Evolutionary conservation across 2,888 invertebrate genomes (phyloP).

Genomic region (Drosophila ezoana): DNA sequence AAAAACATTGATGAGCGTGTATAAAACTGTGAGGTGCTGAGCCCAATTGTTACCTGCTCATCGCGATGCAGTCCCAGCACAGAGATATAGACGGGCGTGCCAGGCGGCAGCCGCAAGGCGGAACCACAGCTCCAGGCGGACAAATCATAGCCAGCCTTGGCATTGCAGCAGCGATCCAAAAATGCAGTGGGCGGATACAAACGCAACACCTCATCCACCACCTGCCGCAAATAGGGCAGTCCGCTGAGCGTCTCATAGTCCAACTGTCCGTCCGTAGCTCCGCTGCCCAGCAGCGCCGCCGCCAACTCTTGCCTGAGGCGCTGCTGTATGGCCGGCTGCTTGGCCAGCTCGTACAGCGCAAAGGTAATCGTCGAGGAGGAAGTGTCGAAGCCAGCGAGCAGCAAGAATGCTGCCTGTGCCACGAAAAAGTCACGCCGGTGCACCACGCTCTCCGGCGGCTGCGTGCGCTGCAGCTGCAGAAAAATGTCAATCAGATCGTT

Average conservation of each 20-base stretch:
- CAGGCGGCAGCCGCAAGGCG: conserved; percentile 60
- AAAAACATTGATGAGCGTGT: neutral
- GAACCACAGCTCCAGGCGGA: conserved; percentile 56
- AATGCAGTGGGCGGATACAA: conserved; percentile 83
- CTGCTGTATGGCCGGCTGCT: conserved; percentile 82
- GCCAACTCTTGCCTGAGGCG: conserved; percentile 84
- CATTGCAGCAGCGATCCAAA: conserved; percentile 81
- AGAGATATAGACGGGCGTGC: conserved; percentile 82
- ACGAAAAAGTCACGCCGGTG: conserved; percentile 75
- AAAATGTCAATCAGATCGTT: conserved; percentile 86
- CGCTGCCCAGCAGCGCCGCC: conserved; percentile 59
- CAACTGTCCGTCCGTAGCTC: conserved; percentile 68
- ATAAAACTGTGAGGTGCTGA: no score
- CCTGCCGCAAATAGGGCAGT: conserved; percentile 85
- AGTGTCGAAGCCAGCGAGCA: conserved; percentile 82
- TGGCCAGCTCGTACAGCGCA: conserved; percentile 84
- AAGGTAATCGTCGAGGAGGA: conserved; percentile 84
- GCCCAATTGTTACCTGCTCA: conserved; percentile 60
- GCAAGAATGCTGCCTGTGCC: conserved; percentile 81
- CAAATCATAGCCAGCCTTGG: conserved; percentile 68
- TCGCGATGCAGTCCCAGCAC: conserved; percentile 81
- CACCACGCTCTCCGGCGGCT: conserved; percentile 54
- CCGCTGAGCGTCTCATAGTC: conserved; percentile 83
- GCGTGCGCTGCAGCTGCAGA: conserved; percentile 82
- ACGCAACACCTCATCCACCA: conserved; percentile 81